Evolutionary conservation across 2,888 invertebrate genomes (phyloP), one percentile per base, ranked within the genome.

Genomic region (Melolontha melolontha): DNA sequence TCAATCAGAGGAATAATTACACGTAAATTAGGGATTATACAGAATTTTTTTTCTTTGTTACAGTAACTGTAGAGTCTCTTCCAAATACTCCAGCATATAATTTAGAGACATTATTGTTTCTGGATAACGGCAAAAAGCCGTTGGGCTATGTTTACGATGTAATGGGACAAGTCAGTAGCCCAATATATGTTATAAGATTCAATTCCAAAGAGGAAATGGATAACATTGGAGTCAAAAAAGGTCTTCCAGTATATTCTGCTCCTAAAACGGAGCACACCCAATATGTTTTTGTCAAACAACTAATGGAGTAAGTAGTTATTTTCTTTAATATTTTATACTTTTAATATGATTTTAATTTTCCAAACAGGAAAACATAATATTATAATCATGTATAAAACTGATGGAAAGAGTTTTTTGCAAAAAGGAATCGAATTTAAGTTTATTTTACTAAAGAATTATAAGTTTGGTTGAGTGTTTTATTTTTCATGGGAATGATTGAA

Each of bases 131-230:
- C 2, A 88, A 91, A 70, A 88, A 88, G 74, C 87, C 92, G 8
- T 83, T 95, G 4, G 94, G 94, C 6, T 89, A 90, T 80, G 90
- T 97, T 55, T 96, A 94, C 82, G 98, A 98, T 85, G 95, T 97
- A 0, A 91, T 97, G 80, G 97, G 98, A 11, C 93, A 87, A 82
- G 93, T 97, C 0, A 86, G 87, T 0, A 89, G 91, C 75, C 97
- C 98, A 0, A 87, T 92, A 74, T 98, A 98, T 82, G 92, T 93
- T 74, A 89, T 98, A n/a, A 87, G 97, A 2, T 97, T 97, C 83
- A 97, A 96, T 84, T 90, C 89, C 0, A 80, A 82, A 10, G 88
- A 92, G 63, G 94, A 97, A 79, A 93, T 95, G 62, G 81, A 86
- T 52, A 87, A 88, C 50, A 88, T 88, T 70, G 89, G 89, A 54